Base-by-base conservation (phyloP, 2,888 invertebrate species). In the Helicoverpa assulta region DNA sequence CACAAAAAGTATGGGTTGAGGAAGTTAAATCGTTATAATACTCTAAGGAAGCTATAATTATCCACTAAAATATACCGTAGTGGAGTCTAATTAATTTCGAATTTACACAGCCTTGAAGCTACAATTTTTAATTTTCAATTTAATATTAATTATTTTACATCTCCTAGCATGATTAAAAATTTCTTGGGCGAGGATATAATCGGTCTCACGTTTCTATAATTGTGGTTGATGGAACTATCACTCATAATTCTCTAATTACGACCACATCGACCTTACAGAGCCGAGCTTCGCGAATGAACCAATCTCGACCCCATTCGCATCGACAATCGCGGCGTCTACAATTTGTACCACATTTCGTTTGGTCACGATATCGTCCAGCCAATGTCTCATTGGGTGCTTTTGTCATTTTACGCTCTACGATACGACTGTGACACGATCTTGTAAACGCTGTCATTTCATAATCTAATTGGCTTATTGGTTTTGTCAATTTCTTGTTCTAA, bases 361-460 rank as follows among this genome's bases (percentile, higher is more conserved):
- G 83, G 88, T 87, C 87, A 88, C 87, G 89, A 87, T 82, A 85
- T 76, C 72, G 78, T 57, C 74, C 76, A 81, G 74, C 65, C 64
- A 72, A 71, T 71, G 72, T 67, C 62, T 78, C 52, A 67, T 74
- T 69, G 76, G 61, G 62, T 37, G 76, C 70, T 76, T 80, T 76
- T 40, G 67, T 75, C 18, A 18, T 62, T 69, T 80, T 69, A 0
- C 26, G 33, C 14, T 50, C 0, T 26, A 56, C 80, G 75, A 80
- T 59, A 43, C 52, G 62, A 50, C 40, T 18, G 14, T 40, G 40
- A 14, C 40, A 40, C 40, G 40, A 40, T 40, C 12, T 40, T 10
- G 12, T 4, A 40, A 14, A 14, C 2, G 1, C 5, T 40, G 40
- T 10, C 3, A 40, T 40, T 40, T 40, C 40, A 10, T 12, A 14